A percentile compares a stretch with the other conserved stretches of the same genome.
These are phyloP conservation scores for Acipenser transmontanus DNA, from an alignment of 2,797 vertebrate genomes.

Conservation along the genomic window DNA sequence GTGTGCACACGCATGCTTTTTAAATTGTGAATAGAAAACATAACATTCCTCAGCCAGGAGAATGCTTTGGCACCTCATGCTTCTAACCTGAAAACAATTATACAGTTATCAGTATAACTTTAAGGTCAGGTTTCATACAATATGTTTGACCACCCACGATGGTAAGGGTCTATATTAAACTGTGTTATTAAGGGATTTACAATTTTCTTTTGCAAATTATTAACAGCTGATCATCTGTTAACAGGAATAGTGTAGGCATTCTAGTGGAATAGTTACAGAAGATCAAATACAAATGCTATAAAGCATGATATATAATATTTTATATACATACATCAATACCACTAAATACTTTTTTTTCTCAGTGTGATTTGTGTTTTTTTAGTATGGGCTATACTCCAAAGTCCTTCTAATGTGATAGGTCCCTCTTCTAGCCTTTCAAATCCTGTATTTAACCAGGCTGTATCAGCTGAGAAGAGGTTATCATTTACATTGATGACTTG, in stretches of 20 bases:
- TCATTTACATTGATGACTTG: too few relatives aligned
- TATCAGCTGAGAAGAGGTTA: too few relatives aligned
- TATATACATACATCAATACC: too few relatives aligned
- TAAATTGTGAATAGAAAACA: background rate
- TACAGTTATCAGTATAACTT: conserved; percentile 11
- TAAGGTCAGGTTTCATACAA: conserved; percentile 2
- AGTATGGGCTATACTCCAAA: too few relatives aligned
- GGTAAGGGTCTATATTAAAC: conserved; percentile 1
- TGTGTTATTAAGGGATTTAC: background rate
- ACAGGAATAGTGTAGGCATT: background rate
- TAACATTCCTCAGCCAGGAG: conserved; percentile 6
- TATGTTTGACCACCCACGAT: conserved; percentile 5
- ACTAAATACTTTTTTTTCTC: too few relatives aligned
- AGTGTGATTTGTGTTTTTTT: too few relatives aligned
- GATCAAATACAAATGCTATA: too few relatives aligned
- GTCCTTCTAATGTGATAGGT: too few relatives aligned
- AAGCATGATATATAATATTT: too few relatives aligned
- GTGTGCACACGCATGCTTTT: too few relatives aligned
- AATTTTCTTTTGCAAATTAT: background rate
- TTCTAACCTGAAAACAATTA: conserved; percentile 19
- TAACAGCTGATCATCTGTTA: background rate
- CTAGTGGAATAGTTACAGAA: background rate
- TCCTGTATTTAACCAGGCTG: too few relatives aligned
- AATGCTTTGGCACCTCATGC: conserved; percentile 1
- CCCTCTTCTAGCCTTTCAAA: too few relatives aligned